These are phyloP conservation scores for Bradypus variegatus DNA, from an alignment of 2,797 vertebrate species.

Conservation along the genomic window DNA sequence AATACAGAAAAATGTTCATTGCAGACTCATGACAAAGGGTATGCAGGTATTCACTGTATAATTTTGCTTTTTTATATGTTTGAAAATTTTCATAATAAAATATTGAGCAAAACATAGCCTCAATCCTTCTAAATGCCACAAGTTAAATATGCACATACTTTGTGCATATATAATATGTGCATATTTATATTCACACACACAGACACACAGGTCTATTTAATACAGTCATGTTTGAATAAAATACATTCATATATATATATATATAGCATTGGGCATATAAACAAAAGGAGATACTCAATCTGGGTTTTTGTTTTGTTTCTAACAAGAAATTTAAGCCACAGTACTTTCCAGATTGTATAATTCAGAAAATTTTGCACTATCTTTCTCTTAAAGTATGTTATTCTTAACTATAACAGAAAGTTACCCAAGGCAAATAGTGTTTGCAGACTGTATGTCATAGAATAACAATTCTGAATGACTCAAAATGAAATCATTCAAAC, in stretches of 20 bases:
- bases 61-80: neutral
- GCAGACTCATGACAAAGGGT: too few relatives aligned
- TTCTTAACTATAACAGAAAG: neutral
- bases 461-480: neutral
- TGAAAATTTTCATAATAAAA: neutral
- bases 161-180: neutral
- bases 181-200: neutral
- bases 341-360: neutral
- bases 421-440: neutral
- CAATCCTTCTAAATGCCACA: neutral
- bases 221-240: neutral
- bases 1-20: neutral
- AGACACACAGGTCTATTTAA: neutral
- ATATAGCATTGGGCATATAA: neutral
- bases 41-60: neutral
- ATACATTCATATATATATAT: neutral
- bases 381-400: neutral
- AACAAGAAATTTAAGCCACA: neutral
- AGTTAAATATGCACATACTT: neutral
- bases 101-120: neutral
- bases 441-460: neutral
- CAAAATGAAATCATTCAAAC: neutral
- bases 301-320: neutral
- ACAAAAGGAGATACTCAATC: neutral
- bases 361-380: neutral